Evolutionary conservation across 1,140 invertebrate genomes (phyloP).

Genomic region (Trichoplusia ni): DNA sequence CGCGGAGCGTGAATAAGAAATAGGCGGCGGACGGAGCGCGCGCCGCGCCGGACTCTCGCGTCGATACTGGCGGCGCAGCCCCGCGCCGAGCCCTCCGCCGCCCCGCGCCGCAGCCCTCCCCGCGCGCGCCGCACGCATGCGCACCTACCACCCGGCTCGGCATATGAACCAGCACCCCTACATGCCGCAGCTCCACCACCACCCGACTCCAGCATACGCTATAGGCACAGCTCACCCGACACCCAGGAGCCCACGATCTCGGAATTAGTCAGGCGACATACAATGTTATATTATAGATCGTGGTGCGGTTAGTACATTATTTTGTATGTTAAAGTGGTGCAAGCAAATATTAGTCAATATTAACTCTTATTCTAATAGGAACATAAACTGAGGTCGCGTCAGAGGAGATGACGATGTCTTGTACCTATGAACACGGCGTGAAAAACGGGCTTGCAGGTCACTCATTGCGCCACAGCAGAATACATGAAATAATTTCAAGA

Average conservation of each 20-base stretch:
- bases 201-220: slow-evolving; percentile 14
- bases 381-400: background rate
- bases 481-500: slow-evolving; percentile 19
- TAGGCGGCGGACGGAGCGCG: slow-evolving; percentile 59
- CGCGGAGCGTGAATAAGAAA: slow-evolving; percentile 37
- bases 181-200: slow-evolving; percentile 40
- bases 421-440: slow-evolving; percentile 1
- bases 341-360: background rate
- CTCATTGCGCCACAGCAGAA: background rate
- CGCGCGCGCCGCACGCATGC: slow-evolving; percentile 44
- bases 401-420: slow-evolving; percentile 3
- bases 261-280: background rate
- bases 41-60: slow-evolving; percentile 75
- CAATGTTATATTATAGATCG: background rate
- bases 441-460: background rate
- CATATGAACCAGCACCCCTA: slow-evolving; percentile 33
- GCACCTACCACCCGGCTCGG: slow-evolving; percentile 34
- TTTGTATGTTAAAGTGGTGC: background rate
- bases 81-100: slow-evolving; percentile 49
- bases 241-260: background rate
- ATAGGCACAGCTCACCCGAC: background rate
- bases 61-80: slow-evolving; percentile 72
- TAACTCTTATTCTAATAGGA: slow-evolving; percentile 1
- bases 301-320: slow-evolving; percentile 12
- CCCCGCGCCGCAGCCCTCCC: slow-evolving; percentile 33